phyloP scores from a whole-genome alignment of 2,113 vertebrate species.

The Channa maculata region DNA sequence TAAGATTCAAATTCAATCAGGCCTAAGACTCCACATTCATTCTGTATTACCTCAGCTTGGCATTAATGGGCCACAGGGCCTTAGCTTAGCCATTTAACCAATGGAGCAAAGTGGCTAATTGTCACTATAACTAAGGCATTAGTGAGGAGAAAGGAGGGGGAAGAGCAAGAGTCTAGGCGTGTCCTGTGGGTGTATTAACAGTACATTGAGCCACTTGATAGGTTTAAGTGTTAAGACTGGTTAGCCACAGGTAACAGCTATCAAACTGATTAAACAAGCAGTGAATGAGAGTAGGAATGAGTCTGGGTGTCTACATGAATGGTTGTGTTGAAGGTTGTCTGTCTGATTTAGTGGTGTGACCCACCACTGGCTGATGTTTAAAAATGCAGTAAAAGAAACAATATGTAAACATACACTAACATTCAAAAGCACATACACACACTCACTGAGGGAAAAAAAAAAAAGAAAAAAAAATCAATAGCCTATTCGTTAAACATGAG shows the following conservation, averaged over 20 bases:
- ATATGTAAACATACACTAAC: no score
- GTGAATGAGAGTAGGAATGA: not conserved
- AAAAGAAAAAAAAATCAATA: conserved; percentile 53
- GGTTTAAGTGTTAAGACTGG: conserved; percentile 35
- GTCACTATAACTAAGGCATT: conserved; percentile 61
- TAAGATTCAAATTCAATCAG: conserved; percentile 55
- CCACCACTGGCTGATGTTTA: not conserved
- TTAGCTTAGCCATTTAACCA: conserved; percentile 41
- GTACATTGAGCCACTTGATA: conserved; percentile 45
- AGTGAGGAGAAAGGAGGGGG: conserved; percentile 3
- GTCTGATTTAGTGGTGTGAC: not conserved
- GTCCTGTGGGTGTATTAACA: conserved; percentile 53
- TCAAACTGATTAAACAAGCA: conserved; percentile 35
- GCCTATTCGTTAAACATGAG: conserved; percentile 50
- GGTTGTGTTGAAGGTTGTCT: not conserved
- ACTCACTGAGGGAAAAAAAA: not conserved
- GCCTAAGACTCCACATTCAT: conserved; percentile 26
- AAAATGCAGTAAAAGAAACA: not conserved
- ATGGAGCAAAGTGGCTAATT: conserved; percentile 61
- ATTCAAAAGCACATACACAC: not conserved
- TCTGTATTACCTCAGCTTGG: conserved; percentile 32
- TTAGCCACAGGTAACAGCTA: conserved; percentile 44
- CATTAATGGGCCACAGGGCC: conserved; percentile 54
- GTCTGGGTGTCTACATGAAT: not conserved
- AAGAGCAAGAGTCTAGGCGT: not conserved